Evolutionary conservation across 2,888 invertebrate genomes (phyloP), one percentile per base, ranked within the genome.

Genomic region (Lamproptera curius): DNA sequence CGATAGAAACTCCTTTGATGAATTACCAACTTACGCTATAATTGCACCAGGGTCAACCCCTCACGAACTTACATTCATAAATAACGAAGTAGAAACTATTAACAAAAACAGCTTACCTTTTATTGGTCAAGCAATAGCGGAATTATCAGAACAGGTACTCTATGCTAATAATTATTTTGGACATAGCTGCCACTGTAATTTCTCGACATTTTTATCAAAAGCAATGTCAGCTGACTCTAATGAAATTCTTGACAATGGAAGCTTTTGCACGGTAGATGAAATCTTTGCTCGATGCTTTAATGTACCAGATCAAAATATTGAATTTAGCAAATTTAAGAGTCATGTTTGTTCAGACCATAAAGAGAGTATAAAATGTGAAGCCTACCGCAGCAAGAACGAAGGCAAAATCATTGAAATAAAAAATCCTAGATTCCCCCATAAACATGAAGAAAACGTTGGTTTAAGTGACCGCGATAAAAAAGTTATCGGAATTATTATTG

Each of bases 131-230:
- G 78, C 91, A 15, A 77, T 81, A 16, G 74, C 74, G 20, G 76
- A 73, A 15, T 62, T 63, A 6, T 73, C 76, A n/a, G 73, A 87
- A 5, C 78, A 76, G 15, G 76, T 85, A 0, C 66, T 88, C 3
- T 90, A 92, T 45, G 80, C 86, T 42, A 88, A 88, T 46, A 93
- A 93, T 65, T 91, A 90, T 54, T 93, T 90, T 63, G 90, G 91
- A 38, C 76, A 90, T 59, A 75, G 86, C 16, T 94, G 94, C 62
- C 80, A 89, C 55, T 94, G 93, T 63, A 88, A 90, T 43, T 84
- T 92, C 46, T 87, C 88, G 37, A 63, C 70, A 11, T 92, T 91
- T 91, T 68, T 93, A 35, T 74, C 77, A 4, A 76, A 81, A 41
- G 74, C 89, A 13, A 73, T 89, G 6, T 84, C 76, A 9, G 57